These are phyloP conservation scores for Drosophila chauvacae DNA, from an alignment of 1,140 invertebrate species.

Conservation along the genomic window DNA sequence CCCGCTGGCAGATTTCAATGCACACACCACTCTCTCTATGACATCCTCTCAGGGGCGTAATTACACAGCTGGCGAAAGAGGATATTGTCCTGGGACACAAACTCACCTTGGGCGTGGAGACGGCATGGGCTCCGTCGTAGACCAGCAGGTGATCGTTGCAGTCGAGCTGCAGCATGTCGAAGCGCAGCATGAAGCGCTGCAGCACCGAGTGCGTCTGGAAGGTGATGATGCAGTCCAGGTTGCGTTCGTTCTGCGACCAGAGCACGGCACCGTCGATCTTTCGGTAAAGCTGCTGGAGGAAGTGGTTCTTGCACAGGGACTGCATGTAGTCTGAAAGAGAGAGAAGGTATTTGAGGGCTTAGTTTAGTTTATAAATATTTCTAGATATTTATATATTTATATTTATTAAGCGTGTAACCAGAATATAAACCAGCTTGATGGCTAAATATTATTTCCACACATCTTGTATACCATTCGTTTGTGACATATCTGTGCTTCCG, in stretches of 20 bases:
- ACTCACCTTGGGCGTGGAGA: conserved; percentile 92
- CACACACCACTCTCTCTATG: not conserved
- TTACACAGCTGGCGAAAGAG: not conserved
- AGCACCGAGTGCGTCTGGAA: conserved; percentile 97
- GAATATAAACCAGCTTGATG: not conserved
- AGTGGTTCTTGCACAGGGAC: conserved; percentile 93
- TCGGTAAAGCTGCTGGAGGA: conserved; percentile 92
- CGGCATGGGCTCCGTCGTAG: conserved; percentile 95
- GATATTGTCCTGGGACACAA: not conserved
- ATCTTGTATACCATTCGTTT: conserved; percentile 23
- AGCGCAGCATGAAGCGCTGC: conserved; percentile 96
- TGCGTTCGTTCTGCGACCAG: conserved; percentile 93
- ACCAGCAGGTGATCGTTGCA: conserved; percentile 97
- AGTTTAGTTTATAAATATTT: not conserved
- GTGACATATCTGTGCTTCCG: not conserved
- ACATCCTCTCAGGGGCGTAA: not conserved
- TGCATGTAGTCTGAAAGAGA: conserved; percentile 92
- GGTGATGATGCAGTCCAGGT: conserved; percentile 95
- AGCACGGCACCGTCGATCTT: conserved; percentile 96
- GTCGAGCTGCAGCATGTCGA: conserved; percentile 92
- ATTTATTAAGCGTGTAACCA: not conserved
- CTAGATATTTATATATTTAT: too few species aligned
- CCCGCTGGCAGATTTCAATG: conserved; percentile 8
- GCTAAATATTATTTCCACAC: not conserved
- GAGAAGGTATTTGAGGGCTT: not conserved